A percentile compares a stretch with the other conserved stretches of the same genome.
These are phyloP conservation scores for Amniataba percoides DNA, from an alignment of 2,797 vertebrate species.

Conservation along the genomic window DNA sequence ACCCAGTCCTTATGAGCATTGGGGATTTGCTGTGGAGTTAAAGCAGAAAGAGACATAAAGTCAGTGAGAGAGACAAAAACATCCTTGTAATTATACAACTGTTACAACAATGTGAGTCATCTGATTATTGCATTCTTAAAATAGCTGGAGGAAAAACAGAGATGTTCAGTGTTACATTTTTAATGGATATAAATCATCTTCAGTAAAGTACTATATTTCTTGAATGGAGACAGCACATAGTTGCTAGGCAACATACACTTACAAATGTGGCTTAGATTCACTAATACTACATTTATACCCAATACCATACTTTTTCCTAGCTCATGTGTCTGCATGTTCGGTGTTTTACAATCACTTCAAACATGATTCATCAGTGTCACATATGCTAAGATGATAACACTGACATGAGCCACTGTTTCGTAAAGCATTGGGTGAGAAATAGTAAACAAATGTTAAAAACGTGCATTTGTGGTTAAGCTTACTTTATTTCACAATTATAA, in stretches of 20 bases:
- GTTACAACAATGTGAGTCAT: background rate
- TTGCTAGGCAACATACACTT: constrained; percentile 58
- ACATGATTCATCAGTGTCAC: constrained; percentile 6
- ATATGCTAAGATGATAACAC: background rate
- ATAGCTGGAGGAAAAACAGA: constrained; percentile 34
- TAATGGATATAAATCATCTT: constrained; percentile 14
- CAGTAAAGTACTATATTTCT: constrained; percentile 16
- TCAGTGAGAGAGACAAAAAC: background rate
- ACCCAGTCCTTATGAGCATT: constrained; percentile 99
- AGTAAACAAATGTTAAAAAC: background rate
- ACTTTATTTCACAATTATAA: background rate
- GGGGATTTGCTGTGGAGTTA: constrained; percentile 92
- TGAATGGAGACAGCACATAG: constrained; percentile 32
- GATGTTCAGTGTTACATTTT: constrained; percentile 12
- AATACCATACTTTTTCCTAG: constrained; percentile 49
- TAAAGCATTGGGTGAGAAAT: constrained; percentile 8
- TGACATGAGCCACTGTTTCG: background rate
- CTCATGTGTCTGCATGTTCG: constrained; percentile 18
- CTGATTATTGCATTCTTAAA: constrained; percentile 21
- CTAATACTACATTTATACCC: constrained; percentile 40
- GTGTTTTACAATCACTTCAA: constrained; percentile 29
- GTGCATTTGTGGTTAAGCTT: background rate
- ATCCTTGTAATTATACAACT: background rate
- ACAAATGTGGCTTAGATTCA: constrained; percentile 18
- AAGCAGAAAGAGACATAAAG: constrained; percentile 7